Percentiles rank a stretch among this genome's conserved stretches.
phyloP scores from a whole-genome alignment of 2,888 invertebrate genomes.

The Eilema depressum region DNA sequence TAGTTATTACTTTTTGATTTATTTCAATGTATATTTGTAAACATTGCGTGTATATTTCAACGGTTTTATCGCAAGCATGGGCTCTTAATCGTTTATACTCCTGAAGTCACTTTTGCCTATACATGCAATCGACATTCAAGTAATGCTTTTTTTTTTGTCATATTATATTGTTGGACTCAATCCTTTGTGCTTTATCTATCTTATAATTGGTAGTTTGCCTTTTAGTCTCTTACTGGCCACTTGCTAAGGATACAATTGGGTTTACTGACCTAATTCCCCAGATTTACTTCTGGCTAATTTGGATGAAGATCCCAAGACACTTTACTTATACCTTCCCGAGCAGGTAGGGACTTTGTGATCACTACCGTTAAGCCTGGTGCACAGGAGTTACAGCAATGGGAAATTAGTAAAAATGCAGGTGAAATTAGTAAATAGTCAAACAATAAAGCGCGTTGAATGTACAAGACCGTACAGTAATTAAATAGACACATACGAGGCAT shows the following conservation, averaged over 20 bases:
- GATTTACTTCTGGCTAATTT: background rate
- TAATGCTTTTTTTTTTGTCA: background rate
- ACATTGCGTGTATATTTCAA: constrained; percentile 39
- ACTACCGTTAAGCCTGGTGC: background rate
- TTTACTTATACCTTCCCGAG: no score
- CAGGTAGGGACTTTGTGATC: background rate
- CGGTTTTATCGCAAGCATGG: constrained; percentile 54
- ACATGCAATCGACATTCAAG: background rate
- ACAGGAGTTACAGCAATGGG: background rate
- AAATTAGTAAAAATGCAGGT: background rate
- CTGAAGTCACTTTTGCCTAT: background rate
- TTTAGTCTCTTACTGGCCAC: no score
- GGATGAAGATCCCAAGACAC: background rate
- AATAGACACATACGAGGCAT: constrained; percentile 61
- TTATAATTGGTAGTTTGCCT: no score
- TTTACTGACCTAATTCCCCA: no score
- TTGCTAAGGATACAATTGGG: no score
- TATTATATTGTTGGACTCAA: background rate
- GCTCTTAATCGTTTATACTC: constrained; percentile 37
- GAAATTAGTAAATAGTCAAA: background rate
- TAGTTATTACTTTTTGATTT: constrained; percentile 65
- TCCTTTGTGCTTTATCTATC: no score
- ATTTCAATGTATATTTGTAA: constrained; percentile 55
- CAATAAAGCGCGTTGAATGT: background rate
- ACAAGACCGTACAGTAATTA: constrained; percentile 33